These are phyloP conservation scores for Bufotes viridis DNA, from an alignment of 2,797 vertebrate species.

Conservation along the genomic window DNA sequence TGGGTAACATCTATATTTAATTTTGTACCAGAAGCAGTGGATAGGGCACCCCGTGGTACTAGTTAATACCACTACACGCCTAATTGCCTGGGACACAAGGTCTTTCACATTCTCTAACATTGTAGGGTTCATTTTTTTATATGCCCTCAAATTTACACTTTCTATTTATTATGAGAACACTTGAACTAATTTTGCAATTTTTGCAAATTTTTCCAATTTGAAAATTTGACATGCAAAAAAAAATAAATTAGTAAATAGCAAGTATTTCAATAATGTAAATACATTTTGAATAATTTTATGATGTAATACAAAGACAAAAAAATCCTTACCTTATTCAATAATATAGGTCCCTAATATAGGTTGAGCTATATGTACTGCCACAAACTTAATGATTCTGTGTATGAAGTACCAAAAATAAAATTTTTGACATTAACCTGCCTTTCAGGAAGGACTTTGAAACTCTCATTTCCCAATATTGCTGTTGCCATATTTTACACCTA, in stretches of 20 bases:
- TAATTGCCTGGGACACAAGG: too few relatives aligned
- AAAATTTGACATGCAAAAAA: background rate
- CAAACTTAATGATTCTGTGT: background rate
- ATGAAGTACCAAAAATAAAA: conserved; percentile 35
- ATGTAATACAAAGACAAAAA: background rate
- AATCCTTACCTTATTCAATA: background rate
- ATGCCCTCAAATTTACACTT: background rate
- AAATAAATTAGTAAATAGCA: too few relatives aligned
- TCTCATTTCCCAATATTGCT: conserved; percentile 4
- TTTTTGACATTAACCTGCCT: conserved; percentile 38
- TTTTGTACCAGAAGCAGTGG: background rate
- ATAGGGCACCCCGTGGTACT: background rate
- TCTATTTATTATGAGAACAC: background rate
- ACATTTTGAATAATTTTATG: background rate
- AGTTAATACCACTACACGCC: background rate
- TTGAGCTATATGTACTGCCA: background rate
- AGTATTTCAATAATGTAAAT: background rate
- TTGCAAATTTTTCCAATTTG: background rate
- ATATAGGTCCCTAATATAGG: background rate
- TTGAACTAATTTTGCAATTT: background rate
- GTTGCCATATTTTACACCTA: conserved; percentile 43
- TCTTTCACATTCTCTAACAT: background rate
- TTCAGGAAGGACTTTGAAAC: conserved; percentile 37
- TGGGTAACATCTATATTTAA: background rate
- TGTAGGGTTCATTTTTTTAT: background rate